phyloP scores from a whole-genome alignment of 2,888 invertebrate species.

The Agapetus fuscipes region DNA sequence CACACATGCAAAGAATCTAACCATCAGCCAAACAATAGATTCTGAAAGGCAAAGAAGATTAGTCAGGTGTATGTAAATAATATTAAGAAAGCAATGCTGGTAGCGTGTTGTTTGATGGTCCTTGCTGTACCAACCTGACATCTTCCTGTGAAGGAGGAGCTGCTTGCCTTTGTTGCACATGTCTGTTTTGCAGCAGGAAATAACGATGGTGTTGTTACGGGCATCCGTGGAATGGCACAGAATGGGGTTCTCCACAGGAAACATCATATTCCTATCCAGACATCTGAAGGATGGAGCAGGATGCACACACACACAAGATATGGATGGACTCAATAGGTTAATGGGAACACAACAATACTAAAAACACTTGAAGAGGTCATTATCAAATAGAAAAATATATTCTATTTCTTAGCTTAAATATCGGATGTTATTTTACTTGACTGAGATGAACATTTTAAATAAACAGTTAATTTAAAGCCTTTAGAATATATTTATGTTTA shows the following conservation, averaged over 20 bases:
- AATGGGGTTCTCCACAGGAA: conserved; percentile 73
- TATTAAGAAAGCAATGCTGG: conserved; percentile 8
- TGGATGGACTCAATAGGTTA: conserved; percentile 40
- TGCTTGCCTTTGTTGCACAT: conserved; percentile 67
- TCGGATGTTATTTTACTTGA: too few species aligned
- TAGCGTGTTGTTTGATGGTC: too few species aligned
- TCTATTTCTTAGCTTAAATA: not conserved
- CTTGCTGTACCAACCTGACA: conserved; percentile 48
- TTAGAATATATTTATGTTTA: too few species aligned
- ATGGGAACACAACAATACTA: conserved; percentile 41
- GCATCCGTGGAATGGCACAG: conserved; percentile 68
- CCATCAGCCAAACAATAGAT: not conserved
- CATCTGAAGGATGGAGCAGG: conserved; percentile 49
- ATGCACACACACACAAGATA: conserved; percentile 43
- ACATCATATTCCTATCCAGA: conserved; percentile 61
- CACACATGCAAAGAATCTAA: not conserved
- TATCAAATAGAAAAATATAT: too few species aligned
- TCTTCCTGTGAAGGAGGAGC: conserved; percentile 56
- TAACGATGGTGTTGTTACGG: conserved; percentile 66
- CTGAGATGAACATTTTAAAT: not conserved
- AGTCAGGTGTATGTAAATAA: not conserved
- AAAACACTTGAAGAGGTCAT: too few species aligned
- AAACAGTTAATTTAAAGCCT: not conserved
- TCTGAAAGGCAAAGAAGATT: not conserved
- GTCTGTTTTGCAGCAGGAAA: conserved; percentile 72